These are phyloP conservation scores for Laspeyria flexula DNA, from an alignment of 2,888 invertebrate genomes.

Conservation along the genomic window DNA sequence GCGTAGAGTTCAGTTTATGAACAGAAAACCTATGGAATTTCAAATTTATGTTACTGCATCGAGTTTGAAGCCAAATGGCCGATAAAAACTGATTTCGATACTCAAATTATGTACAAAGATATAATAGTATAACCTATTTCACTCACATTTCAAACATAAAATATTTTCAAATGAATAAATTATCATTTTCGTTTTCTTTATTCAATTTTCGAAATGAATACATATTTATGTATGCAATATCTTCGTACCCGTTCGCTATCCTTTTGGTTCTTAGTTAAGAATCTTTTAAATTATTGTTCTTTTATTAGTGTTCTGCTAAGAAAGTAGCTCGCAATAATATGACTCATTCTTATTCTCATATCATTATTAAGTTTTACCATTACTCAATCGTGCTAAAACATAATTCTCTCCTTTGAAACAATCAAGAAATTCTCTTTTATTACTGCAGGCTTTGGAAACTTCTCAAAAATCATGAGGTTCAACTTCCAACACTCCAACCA, in stretches of 20 bases:
- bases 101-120: not conserved
- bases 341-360: not conserved
- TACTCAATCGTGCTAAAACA: slow-evolving; percentile 2
- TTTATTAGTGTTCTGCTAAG: slow-evolving; percentile 8
- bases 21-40: not conserved
- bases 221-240: too few species aligned
- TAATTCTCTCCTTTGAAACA: not conserved
- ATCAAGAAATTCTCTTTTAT: slow-evolving; percentile 19
- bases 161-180: not conserved
- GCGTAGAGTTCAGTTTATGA: too few species aligned
- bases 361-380: not conserved
- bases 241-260: too few species aligned
- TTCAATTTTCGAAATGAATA: too few species aligned
- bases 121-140: not conserved
- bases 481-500: slow-evolving; percentile 7
- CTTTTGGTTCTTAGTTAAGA: too few species aligned
- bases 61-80: not conserved
- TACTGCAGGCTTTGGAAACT: slow-evolving; percentile 21
- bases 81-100: not conserved
- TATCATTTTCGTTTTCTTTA: too few species aligned
- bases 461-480: slow-evolving; percentile 15
- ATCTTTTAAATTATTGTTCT: too few species aligned
- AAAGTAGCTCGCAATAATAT: not conserved
- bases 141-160: not conserved
- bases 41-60: not conserved